A percentile compares a stretch with the other conserved stretches of the same genome.
These are phyloP conservation scores for Lophura swinhoii DNA, from an alignment of 2,797 vertebrate species.

Conservation along the genomic window DNA sequence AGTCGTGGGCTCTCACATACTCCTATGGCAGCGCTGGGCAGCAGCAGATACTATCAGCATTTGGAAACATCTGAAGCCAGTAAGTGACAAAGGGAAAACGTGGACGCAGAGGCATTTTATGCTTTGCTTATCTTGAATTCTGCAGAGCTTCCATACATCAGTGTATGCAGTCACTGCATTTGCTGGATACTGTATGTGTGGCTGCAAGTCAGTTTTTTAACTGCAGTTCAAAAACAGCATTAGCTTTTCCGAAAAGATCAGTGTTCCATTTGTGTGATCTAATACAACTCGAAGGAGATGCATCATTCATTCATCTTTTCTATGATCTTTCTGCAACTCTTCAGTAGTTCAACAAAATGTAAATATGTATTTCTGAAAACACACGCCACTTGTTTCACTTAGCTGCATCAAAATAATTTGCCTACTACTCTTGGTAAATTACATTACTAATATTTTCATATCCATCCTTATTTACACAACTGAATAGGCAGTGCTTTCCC, in stretches of 20 bases:
- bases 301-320: neutral
- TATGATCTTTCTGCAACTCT: neutral
- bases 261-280: neutral
- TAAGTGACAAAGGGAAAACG: neutral
- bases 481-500: neutral
- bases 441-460: constrained; percentile 21
- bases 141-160: constrained; percentile 13
- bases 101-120: neutral
- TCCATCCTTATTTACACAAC: constrained; percentile 41
- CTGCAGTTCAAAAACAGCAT: neutral
- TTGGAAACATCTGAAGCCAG: neutral
- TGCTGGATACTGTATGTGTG: neutral
- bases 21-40: neutral
- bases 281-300: neutral
- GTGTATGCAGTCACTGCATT: neutral
- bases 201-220: neutral
- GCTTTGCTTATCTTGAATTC: neutral
- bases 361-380: neutral
- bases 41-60: neutral
- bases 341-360: neutral
- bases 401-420: constrained; percentile 24
- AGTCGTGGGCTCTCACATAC: neutral
- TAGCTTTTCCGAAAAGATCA: neutral
- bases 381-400: neutral
- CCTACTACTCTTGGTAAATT: neutral